phyloP scores from a whole-genome alignment of 2,888 invertebrate genomes.

The Peribatodes rhomboidaria region DNA sequence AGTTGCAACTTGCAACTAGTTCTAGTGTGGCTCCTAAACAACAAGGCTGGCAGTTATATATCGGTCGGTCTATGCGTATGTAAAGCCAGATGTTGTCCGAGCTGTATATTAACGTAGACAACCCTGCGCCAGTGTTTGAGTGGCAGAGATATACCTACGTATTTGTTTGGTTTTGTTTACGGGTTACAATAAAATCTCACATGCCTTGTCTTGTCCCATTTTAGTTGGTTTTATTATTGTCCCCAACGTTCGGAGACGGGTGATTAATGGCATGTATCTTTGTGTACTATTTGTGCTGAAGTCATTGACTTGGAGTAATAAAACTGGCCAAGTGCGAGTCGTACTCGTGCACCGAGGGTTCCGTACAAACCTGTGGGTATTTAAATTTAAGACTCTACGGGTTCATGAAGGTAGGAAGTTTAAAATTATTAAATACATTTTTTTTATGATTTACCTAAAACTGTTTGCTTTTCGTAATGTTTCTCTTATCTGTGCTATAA shows the following conservation, averaged over 20 bases:
- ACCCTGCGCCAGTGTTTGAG: background rate
- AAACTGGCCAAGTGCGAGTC: background rate
- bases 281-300: conserved; percentile 5
- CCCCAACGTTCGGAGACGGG: background rate
- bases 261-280: conserved; percentile 11
- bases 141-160: background rate
- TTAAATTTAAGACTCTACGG: no score
- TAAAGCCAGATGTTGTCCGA: conserved; percentile 43
- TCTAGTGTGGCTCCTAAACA: conserved; percentile 39
- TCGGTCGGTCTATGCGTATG: conserved; percentile 46
- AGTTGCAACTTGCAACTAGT: conserved; percentile 42
- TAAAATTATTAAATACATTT: no score
- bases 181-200: conserved; percentile 12
- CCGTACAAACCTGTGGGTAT: no score
- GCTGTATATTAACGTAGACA: conserved; percentile 16
- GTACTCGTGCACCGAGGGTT: no score
- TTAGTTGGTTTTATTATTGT: conserved; percentile 11
- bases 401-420: no score
- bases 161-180: conserved; percentile 6
- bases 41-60: conserved; percentile 37
- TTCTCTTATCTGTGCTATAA: no score
- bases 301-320: conserved; percentile 2
- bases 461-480: no score
- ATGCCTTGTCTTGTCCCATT: conserved; percentile 17
- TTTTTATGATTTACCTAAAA: no score